Base-by-base conservation (phyloP, 2,888 invertebrate species). In the Choristoneura rosaceana region DNA sequence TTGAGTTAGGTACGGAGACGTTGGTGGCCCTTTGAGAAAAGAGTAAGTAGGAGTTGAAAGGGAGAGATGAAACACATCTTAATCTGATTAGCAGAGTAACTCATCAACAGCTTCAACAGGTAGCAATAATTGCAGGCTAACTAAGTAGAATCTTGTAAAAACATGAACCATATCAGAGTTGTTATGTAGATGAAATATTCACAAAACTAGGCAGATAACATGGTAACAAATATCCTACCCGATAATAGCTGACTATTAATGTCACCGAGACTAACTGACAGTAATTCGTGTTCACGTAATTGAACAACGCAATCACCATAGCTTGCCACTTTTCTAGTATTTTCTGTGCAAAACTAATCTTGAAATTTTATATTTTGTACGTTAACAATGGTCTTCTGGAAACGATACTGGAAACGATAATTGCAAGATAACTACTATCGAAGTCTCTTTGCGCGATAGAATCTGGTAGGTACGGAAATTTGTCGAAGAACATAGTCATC, bases 181-280 rank as follows among this genome's bases (percentile, higher is more conserved):
- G 25, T 25, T 25, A 38, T n/a, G n/a, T 47, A 3, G 47, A 60
- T 15, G n/a, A 67, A 34, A 17, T 47, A 59, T 34, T 70, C 17
- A 43, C 63, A 34, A 59, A 41, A 58, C 14, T 34, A 47, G 15
- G 45, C 61, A 34, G 8, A 3, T 34, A n/a, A 14, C 38, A 34
- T n/a, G 8, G 8, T 34, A n/a, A 59, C 59, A 7, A 59, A 34
- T 52, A 14, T 43, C 43, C 52, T 25, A 65, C 59, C 17, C 25
- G 41, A 63, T 64, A 59, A 70, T 59, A 41, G 38, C 12, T 17
- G 7, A n/a, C 58, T 41, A 71, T 71, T 71, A 67, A 68, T 63
- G 71, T 71, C 71, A 71, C 17, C 34, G 41, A 50, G 8, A 61
- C 64, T 15, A 55, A 63, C 71, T 71, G 71, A 68, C 71, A 71